Base-by-base conservation (phyloP, 2,797 vertebrate genomes). In the Emydoidea blandingii region DNA sequence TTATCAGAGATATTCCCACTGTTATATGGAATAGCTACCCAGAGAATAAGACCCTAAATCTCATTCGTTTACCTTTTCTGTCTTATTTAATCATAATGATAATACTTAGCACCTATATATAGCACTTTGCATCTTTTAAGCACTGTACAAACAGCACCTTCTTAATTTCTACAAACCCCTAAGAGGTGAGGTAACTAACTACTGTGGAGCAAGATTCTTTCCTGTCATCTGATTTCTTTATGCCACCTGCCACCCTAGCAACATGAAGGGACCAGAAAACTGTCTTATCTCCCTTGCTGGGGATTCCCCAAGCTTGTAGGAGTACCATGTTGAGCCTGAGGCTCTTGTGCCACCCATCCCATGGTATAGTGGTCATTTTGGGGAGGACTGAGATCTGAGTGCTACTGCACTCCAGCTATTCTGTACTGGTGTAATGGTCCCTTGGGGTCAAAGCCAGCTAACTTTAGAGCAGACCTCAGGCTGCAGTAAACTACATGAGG, bases 181-280 rank as follows among this genome's bases (percentile, higher is more conserved):
- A 8, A 50, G 37, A 44, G 1, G 2, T 86, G 80, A 81, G 25
- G 49, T 37, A 44, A 52, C 85, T 76, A 85, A 21, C 19, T 68
- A 37, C 65, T 68, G n/a, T 68, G 65, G 65, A n/a, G 25, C 8
- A 27, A 16, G 76, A 56, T 74, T 91, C n/a, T 90, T 91, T 87
- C 21, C 19, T 85, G 9, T 44, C 29, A 80, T 97, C 89, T 93
- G 79, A 65, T 41, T 19, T 85, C 65, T 87, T 21, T 54, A 29
- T 19, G 3, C 5, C 41, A 44, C 34, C 87, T 19, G 3, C 5
- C 47, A 44, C 29, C 86, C 16, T 14, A 86, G 37, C 37, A 62
- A 2, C 50, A 72, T 19, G 53, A 78, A 68, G 16, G 65, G n/a
- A 68, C n/a, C 9, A 68, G 65, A 68, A 37, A 68, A 23, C 16